A percentile compares a stretch with the other conserved stretches of the same genome.
Evolutionary conservation across 2,888 invertebrate genomes (phyloP).

Genomic region (Metellina segmentata): DNA sequence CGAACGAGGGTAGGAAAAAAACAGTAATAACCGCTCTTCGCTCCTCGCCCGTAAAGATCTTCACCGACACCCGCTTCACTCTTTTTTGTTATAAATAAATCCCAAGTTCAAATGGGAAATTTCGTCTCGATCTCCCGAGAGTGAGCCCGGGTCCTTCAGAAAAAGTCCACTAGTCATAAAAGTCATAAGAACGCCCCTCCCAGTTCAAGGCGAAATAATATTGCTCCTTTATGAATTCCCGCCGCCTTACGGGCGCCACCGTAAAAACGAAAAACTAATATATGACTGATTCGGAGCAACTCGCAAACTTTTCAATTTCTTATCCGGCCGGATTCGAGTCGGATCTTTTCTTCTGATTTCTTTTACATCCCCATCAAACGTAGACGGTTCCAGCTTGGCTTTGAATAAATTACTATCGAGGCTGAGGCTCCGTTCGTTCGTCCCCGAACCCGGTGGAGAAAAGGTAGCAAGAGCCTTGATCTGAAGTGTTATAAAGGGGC

Average conservation of each 20-base stretch:
- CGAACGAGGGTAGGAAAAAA: neutral
- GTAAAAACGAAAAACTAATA: constrained; percentile 48
- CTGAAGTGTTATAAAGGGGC: too few species aligned
- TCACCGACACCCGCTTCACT: neutral
- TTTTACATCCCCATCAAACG: constrained; percentile 29
- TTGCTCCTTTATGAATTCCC: constrained; percentile 51
- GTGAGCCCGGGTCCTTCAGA: constrained; percentile 11
- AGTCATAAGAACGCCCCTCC: constrained; percentile 41
- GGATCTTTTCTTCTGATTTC: constrained; percentile 6
- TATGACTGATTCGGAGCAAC: constrained; percentile 47
- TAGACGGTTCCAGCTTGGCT: constrained; percentile 25
- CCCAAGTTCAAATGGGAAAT: constrained; percentile 29
- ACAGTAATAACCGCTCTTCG: constrained; percentile 20
- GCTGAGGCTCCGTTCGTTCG: too few species aligned
- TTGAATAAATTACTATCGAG: constrained; percentile 24
- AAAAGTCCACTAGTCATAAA: constrained; percentile 32
- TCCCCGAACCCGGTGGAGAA: too few species aligned
- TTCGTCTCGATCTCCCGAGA: neutral
- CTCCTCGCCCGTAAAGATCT: constrained; percentile 20
- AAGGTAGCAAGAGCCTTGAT: too few species aligned
- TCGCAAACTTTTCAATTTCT: constrained; percentile 51
- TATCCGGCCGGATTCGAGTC: constrained; percentile 38
- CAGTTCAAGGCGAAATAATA: constrained; percentile 27
- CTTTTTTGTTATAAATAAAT: constrained; percentile 2
- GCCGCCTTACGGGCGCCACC: constrained; percentile 30